Conservation (phyloP, 2,113 vertebrate species). For the Balaeniceps rex region DNA sequence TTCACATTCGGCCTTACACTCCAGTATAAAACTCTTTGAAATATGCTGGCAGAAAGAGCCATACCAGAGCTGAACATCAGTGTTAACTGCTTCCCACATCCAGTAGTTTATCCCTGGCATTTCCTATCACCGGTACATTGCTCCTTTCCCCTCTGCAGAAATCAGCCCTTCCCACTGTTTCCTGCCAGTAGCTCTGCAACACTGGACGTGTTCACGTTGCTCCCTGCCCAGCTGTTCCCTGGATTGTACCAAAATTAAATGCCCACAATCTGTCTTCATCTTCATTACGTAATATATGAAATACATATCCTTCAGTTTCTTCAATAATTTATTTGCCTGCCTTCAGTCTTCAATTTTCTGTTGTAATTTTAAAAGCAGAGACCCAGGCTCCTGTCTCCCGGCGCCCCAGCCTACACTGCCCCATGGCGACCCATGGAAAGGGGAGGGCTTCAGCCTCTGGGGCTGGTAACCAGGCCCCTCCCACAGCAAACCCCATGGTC, state of each 20-base stretch:
- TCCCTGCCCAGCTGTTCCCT: background rate
- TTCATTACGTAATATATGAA: background rate
- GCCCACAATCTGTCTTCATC: background rate
- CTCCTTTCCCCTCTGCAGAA: background rate
- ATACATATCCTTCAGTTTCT: background rate
- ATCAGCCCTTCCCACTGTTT: background rate
- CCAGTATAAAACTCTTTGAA: background rate
- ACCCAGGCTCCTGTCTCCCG: rapidly evolving
- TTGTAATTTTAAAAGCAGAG: background rate
- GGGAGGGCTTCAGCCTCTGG: background rate
- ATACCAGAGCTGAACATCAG: background rate
- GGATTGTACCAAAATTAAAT: background rate
- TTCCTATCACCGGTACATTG: background rate
- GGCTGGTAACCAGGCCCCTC: background rate
- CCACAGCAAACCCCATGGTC: rapidly evolving
- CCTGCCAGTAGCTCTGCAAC: background rate
- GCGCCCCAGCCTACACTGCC: background rate
- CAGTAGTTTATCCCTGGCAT: background rate
- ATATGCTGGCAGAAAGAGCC: background rate
- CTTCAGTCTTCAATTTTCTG: background rate
- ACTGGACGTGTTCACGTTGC: background rate
- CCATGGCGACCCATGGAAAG: background rate
- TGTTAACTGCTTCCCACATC: background rate
- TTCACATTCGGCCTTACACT: background rate
- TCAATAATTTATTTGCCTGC: background rate